phyloP scores from a whole-genome alignment of 2,113 vertebrate genomes.

The Vulpes vulpes region DNA sequence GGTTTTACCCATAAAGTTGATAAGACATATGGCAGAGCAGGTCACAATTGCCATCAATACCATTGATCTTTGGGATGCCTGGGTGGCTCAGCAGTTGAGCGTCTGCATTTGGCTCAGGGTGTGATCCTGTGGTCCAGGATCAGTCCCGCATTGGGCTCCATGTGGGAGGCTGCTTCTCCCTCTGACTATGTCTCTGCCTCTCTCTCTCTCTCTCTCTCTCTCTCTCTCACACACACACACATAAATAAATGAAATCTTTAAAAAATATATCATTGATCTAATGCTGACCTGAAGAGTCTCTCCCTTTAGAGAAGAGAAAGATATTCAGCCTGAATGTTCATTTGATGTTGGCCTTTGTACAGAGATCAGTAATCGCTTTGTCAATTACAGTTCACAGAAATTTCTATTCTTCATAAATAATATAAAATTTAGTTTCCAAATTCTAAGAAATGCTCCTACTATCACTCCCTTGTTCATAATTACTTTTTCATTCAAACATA shows the following conservation, averaged over 20 bases:
- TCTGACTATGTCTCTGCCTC: too few species aligned
- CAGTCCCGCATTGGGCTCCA: too few species aligned
- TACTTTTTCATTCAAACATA: background rate
- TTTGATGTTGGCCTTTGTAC: background rate
- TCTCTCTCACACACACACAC: too few species aligned
- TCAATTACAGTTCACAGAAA: background rate
- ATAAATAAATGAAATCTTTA: too few species aligned
- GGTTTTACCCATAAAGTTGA: background rate
- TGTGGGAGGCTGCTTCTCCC: too few species aligned
- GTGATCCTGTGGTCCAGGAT: too few species aligned
- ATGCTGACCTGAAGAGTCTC: background rate
- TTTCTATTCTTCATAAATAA: background rate
- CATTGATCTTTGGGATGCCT: background rate
- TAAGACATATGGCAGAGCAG: background rate
- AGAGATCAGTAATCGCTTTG: background rate
- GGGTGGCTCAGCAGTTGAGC: too few species aligned
- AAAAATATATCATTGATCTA: background rate
- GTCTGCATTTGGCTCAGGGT: too few species aligned
- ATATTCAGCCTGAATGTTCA: background rate
- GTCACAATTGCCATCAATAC: too few species aligned
- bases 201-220: too few species aligned
- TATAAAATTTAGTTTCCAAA: background rate
- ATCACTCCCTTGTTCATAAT: background rate
- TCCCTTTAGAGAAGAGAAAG: background rate
- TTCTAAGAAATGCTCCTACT: background rate